Percentiles rank a stretch among this genome's conserved stretches.
phyloP scores from a whole-genome alignment of 2,797 vertebrate genomes.

The Sciurus carolinensis region DNA sequence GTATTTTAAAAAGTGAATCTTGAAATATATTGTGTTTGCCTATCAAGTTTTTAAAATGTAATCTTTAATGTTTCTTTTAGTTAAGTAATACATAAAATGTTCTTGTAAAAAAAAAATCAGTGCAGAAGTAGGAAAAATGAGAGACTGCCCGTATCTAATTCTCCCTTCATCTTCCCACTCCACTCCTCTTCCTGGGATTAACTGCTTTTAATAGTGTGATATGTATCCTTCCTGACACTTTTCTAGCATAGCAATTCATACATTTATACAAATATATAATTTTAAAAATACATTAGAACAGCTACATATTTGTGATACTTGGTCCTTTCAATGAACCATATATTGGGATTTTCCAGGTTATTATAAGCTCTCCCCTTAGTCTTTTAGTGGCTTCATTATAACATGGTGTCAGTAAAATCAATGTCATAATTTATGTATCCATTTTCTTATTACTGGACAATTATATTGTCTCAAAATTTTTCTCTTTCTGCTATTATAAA shows the following conservation, averaged over 20 bases:
- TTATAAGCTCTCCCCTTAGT: neutral
- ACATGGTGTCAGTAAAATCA: neutral
- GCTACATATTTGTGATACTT: neutral
- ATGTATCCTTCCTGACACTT: neutral
- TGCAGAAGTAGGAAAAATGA: neutral
- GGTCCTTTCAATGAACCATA: neutral
- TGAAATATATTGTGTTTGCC: constrained; percentile 23
- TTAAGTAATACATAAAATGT: neutral
- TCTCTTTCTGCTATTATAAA: neutral
- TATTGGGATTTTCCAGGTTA: neutral
- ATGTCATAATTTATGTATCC: neutral
- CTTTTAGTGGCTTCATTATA: neutral
- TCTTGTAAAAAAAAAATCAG: neutral
- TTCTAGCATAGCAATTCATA: neutral
- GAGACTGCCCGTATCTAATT: neutral
- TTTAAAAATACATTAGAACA: neutral
- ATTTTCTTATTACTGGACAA: constrained; percentile 15
- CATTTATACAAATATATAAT: neutral
- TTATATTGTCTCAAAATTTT: neutral
- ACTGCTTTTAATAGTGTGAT: neutral
- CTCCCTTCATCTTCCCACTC: neutral
- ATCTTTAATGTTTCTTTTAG: constrained; percentile 35
- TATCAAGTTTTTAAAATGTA: neutral
- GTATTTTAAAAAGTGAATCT: constrained; percentile 38
- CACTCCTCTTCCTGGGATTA: neutral